These are phyloP conservation scores for Tipula lateralis DNA, from an alignment of 2,888 invertebrate genomes.

Conservation along the genomic window DNA sequence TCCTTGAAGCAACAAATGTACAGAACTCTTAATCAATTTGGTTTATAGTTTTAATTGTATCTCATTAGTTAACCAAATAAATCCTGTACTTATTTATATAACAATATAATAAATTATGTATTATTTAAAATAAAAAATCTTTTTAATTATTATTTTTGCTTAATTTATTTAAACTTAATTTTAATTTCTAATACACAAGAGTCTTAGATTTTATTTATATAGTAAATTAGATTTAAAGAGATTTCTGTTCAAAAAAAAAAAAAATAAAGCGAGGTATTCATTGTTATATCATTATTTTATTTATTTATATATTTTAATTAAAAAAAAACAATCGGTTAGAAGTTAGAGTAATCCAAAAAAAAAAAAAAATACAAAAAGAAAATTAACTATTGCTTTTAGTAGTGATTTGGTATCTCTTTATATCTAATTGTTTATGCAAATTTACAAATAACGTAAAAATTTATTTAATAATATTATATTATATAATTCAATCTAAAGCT, in stretches of 20 bases:
- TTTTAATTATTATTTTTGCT: not conserved
- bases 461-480: not conserved
- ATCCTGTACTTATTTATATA: not conserved
- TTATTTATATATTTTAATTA: not conserved
- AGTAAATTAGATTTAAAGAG: not conserved
- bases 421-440: not conserved
- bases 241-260: not conserved
- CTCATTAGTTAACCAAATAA: not conserved
- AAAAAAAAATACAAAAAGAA: not conserved
- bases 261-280: constrained; percentile 14
- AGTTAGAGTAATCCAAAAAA: not conserved
- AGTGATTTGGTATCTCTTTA: not conserved
- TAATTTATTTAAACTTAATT: not conserved
- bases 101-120: not conserved
- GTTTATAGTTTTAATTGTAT: not conserved
- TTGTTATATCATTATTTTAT: not conserved
- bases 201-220: not conserved
- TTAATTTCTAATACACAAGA: not conserved
- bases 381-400: not conserved
- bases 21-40: not conserved
- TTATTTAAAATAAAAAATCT: not conserved
- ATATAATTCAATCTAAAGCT: not conserved
- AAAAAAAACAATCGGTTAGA: not conserved
- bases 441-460: not conserved
- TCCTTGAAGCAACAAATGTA: not conserved